These are phyloP conservation scores for Drosophila stalkeri DNA, from an alignment of 2,888 invertebrate genomes.

Conservation along the genomic window DNA sequence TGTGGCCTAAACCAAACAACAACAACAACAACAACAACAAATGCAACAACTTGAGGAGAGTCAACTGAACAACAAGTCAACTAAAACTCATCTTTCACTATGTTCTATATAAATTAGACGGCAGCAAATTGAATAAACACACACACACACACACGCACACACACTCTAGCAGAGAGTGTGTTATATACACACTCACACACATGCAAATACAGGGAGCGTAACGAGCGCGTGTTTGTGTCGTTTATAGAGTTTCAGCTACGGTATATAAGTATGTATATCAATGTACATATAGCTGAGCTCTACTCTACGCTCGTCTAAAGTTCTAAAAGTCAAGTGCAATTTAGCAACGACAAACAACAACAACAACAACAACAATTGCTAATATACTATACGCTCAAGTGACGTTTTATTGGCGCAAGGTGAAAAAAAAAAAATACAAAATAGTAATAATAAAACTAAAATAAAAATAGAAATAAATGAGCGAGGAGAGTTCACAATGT, in stretches of 20 bases:
- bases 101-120: constrained; percentile 70
- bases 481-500: constrained; percentile 55
- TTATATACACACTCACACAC: constrained; percentile 21
- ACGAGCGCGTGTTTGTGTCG: constrained; percentile 40
- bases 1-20: constrained; percentile 64
- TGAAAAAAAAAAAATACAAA: constrained; percentile 38
- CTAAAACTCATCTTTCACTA: constrained; percentile 36
- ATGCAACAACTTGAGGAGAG: constrained; percentile 21
- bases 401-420: constrained; percentile 78
- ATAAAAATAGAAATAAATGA: constrained; percentile 38
- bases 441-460: constrained; percentile 15
- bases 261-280: constrained; percentile 13
- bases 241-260: constrained; percentile 24
- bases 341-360: constrained; percentile 48
- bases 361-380: constrained; percentile 38
- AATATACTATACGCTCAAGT: constrained; percentile 57
- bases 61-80: constrained; percentile 33
- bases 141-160: constrained; percentile 26
- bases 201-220: constrained; percentile 22
- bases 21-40: constrained; percentile 26
- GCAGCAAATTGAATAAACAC: constrained; percentile 62
- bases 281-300: constrained; percentile 49
- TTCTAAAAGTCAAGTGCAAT: constrained; percentile 79
- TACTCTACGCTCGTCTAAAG: constrained; percentile 72
- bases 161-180: constrained; percentile 19